Evolutionary conservation across 1,140 invertebrate species (phyloP).

Genomic region (Lithobius niger): DNA sequence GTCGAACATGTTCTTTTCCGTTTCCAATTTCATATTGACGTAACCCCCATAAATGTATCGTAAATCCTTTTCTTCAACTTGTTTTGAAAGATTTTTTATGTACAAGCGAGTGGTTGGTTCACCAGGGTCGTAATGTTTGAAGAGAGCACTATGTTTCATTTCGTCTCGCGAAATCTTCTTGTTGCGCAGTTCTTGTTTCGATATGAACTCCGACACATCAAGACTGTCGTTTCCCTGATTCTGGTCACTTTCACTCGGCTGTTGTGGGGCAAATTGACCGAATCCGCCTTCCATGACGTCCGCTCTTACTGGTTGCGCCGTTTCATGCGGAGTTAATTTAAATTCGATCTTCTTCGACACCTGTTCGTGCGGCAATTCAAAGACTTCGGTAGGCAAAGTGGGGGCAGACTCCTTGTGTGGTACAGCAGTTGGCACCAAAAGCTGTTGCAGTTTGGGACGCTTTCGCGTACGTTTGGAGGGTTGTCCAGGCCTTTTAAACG

Average conservation of each 20-base stretch:
- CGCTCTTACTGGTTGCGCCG: conserved; percentile 22
- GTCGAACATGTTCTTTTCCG: conserved; percentile 50
- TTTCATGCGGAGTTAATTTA: conserved; percentile 35
- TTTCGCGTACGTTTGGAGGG: no score
- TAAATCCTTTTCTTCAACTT: conserved; percentile 57
- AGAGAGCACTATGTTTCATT: conserved; percentile 60
- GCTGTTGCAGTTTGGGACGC: no score
- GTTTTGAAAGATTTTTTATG: conserved; percentile 82
- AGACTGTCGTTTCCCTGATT: background rate
- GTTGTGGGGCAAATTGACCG: conserved; percentile 6
- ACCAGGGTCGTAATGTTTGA: conserved; percentile 73
- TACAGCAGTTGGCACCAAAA: no score
- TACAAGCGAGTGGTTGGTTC: conserved; percentile 69
- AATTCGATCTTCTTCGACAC: conserved; percentile 45
- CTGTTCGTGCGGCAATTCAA: conserved; percentile 19
- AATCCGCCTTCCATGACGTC: conserved; percentile 15
- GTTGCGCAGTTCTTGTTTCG: conserved; percentile 45
- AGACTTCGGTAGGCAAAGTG: no score
- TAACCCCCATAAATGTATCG: conserved; percentile 64
- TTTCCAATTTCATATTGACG: conserved; percentile 35
- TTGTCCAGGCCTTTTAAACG: no score
- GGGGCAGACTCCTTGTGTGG: no score
- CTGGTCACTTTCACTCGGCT: conserved; percentile 7
- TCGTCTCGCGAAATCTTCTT: conserved; percentile 58
- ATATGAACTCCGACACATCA: conserved; percentile 40